Evolutionary conservation across 2,797 vertebrate species (phyloP), one percentile per base, ranked within the genome.

Genomic region (Xerus rutilus): DNA sequence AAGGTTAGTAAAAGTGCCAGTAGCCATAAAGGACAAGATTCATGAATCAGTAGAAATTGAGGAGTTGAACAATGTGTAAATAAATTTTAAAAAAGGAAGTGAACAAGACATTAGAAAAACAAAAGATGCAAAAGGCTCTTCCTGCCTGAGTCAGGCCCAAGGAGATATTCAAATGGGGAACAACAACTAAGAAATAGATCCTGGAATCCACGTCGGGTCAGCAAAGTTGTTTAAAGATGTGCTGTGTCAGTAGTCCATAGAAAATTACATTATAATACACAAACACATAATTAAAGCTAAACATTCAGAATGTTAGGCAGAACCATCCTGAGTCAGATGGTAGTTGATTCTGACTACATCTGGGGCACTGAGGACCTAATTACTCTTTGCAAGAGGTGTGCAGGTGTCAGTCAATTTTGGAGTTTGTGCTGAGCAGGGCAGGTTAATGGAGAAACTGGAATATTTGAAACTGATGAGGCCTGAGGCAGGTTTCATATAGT

Each of bases 291-390:
- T 97, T 97, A 97, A 95, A 97, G 67, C 70, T 85, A 93, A 97
- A 74, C 94, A 93, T 86, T 92, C 78, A 74, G 92, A 93, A 86
- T 86, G 62, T 93, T 88, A 93, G 70, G 74, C 43, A 86, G 67
- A 25, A 86, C 15, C n/a, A 65, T 73, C 77, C 73, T 93, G 83
- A 97, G 82, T 64, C 93, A 95, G 85, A 95, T 96, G 93, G 82
- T 95, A 78, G 83, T 78, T 84, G 87, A 87, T 96, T 96, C 78
- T 89, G 89, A 92, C 82, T 96, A 92, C 12, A 95, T 89, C 59
- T 91, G 65, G 67, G 89, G 72, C 96, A 89, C 92, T 21, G 67
- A 97, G 96, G 93, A 93, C 54, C 96, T 98, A 95, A 97, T 98
- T 97, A 97, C 83, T 93, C 72, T 96, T 94, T 92, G 67, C n/a